A percentile compares a stretch with the other conserved stretches of the same genome.
These are phyloP conservation scores for Limnephilus lunatus DNA, from an alignment of 2,888 invertebrate genomes.

Conservation along the genomic window DNA sequence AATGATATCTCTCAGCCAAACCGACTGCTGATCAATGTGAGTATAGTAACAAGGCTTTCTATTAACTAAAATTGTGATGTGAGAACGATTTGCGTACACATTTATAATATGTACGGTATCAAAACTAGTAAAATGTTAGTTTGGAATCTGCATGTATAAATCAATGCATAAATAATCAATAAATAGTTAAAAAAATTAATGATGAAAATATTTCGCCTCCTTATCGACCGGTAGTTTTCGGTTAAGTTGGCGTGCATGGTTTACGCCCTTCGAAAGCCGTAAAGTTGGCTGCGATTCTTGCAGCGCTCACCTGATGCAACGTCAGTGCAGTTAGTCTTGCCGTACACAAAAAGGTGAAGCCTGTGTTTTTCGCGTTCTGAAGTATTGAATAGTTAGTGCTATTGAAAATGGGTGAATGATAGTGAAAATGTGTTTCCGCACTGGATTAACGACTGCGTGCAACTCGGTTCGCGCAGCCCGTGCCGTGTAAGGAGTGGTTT, in stretches of 20 bases:
- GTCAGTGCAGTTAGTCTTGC: slow-evolving; percentile 51
- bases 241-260: not conserved
- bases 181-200: no score
- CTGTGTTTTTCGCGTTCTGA: slow-evolving; percentile 35
- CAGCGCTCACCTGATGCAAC: slow-evolving; percentile 39
- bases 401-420: slow-evolving; percentile 51
- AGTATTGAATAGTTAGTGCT: slow-evolving; percentile 41
- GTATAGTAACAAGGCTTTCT: no score
- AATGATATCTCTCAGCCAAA: no score
- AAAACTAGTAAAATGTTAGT: no score
- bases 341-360: slow-evolving; percentile 50
- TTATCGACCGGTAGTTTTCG: not conserved
- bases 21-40: no score
- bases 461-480: slow-evolving; percentile 35
- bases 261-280: slow-evolving; percentile 34
- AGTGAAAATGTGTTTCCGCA: slow-evolving; percentile 56
- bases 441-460: slow-evolving; percentile 43
- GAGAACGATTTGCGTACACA: no score
- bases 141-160: no score
- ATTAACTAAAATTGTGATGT: no score
- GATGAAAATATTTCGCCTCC: not conserved
- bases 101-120: no score
- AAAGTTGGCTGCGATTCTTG: slow-evolving; percentile 44
- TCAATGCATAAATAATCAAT: no score
- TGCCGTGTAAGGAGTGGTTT: not conserved